phyloP scores from a whole-genome alignment of 2,888 invertebrate species.

The Tipula confusa region DNA sequence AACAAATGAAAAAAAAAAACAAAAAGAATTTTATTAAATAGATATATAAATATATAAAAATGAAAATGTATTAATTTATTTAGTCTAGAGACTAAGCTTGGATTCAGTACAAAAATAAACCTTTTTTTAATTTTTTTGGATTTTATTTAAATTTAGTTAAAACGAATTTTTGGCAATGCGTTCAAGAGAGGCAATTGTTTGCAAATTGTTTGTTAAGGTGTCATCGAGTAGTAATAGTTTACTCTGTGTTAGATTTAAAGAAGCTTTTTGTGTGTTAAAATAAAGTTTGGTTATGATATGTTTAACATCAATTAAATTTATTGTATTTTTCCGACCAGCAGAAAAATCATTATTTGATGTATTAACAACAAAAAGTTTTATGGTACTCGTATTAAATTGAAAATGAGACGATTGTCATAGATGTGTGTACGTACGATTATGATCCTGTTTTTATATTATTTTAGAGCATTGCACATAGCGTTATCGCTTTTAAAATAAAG shows the following conservation, averaged over 20 bases:
- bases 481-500: not conserved
- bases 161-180: conserved; percentile 25
- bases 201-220: not conserved
- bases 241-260: not conserved
- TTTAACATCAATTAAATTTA: not conserved
- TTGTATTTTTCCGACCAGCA: not conserved
- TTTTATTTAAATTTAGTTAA: not conserved
- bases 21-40: not conserved
- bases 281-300: conserved; percentile 12
- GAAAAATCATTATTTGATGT: not conserved
- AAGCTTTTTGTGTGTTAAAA: not conserved
- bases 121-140: not conserved
- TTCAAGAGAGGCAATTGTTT: not conserved
- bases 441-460: not conserved
- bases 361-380: not conserved
- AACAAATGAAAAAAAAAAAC: not conserved
- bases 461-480: not conserved
- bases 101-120: not conserved
- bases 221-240: not conserved
- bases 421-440: not conserved
- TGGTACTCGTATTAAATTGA: not conserved
- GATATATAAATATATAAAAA: not conserved
- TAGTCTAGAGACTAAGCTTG: not conserved
- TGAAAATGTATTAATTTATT: not conserved
- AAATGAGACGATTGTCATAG: conserved; percentile 14